A percentile compares a stretch with the other conserved stretches of the same genome.
Evolutionary conservation across 2,888 invertebrate genomes (phyloP).

Genomic region (Oxytorus armatus): DNA sequence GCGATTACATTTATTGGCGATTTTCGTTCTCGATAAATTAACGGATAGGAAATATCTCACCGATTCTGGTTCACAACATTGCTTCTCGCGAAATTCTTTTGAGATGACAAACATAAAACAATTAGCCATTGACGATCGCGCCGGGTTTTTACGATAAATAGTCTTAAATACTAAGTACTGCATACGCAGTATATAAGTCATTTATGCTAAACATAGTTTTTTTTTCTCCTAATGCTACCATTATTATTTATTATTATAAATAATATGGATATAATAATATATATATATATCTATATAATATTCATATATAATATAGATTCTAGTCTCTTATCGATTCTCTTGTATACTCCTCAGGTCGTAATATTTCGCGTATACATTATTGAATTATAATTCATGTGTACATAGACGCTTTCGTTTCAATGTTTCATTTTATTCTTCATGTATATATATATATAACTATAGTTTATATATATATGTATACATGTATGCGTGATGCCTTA

Average conservation of each 20-base stretch:
- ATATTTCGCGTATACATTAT: conserved; percentile 58
- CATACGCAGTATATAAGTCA: conserved; percentile 38
- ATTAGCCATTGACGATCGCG: conserved; percentile 14
- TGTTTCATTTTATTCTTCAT: conserved; percentile 39
- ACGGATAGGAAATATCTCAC: conserved; percentile 9
- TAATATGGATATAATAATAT: conserved; percentile 41
- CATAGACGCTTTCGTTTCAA: conserved; percentile 60
- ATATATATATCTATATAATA: conserved; percentile 39
- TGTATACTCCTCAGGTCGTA: conserved; percentile 56
- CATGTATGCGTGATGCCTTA: conserved; percentile 59
- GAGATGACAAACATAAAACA: conserved; percentile 18
- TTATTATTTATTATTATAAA: conserved; percentile 41
- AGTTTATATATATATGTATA: conserved; percentile 48
- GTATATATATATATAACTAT: conserved; percentile 28
- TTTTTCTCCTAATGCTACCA: conserved; percentile 36
- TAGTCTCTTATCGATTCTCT: conserved; percentile 55
- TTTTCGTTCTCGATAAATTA: background rate
- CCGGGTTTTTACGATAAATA: conserved; percentile 41
- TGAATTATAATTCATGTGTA: conserved; percentile 53
- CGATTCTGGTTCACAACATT: conserved; percentile 17
- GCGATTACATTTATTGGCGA: conserved; percentile 8
- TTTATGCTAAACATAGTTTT: conserved; percentile 49
- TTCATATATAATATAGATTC: conserved; percentile 46
- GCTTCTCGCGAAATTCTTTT: background rate
- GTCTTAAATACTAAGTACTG: conserved; percentile 20